Evolutionary conservation across 2,888 invertebrate genomes (phyloP).

Genomic region (Acanthosepion esculentum): DNA sequence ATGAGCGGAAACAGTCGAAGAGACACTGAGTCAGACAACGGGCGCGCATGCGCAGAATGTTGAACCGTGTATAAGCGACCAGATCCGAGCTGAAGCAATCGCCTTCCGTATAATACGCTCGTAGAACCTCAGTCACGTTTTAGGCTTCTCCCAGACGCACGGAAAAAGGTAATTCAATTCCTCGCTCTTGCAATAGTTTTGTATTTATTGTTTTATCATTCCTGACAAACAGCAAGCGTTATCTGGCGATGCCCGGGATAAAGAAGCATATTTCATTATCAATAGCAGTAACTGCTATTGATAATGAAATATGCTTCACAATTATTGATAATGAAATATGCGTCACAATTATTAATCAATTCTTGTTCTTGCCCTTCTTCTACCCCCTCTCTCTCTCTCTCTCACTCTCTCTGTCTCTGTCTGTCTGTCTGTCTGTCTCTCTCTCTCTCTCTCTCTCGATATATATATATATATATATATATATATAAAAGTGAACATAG

Average conservation of each 20-base stretch:
- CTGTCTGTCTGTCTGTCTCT: too few relatives aligned
- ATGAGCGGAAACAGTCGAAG: neutral
- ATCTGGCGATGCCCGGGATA: neutral
- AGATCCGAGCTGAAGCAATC: neutral
- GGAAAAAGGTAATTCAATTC: neutral
- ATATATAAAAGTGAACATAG: too few relatives aligned
- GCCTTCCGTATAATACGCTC: neutral
- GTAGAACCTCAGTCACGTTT: neutral
- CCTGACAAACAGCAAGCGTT: neutral
- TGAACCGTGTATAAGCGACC: neutral
- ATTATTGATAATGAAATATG: too few relatives aligned
- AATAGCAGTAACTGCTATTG: rapidly evolving
- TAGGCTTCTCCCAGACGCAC: neutral
- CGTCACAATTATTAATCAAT: neutral
- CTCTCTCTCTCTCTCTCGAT: too few relatives aligned
- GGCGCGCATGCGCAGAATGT: neutral
- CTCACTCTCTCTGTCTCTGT: too few relatives aligned
- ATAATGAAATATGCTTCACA: too few relatives aligned
- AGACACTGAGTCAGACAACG: neutral
- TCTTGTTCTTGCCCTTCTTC: neutral
- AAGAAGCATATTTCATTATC: neutral
- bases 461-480: too few relatives aligned
- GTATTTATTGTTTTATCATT: neutral
- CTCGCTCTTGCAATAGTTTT: neutral
- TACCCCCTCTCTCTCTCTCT: too few relatives aligned